These are phyloP conservation scores for Emydoidea blandingii DNA, from an alignment of 2,797 vertebrate species.

Conservation along the genomic window DNA sequence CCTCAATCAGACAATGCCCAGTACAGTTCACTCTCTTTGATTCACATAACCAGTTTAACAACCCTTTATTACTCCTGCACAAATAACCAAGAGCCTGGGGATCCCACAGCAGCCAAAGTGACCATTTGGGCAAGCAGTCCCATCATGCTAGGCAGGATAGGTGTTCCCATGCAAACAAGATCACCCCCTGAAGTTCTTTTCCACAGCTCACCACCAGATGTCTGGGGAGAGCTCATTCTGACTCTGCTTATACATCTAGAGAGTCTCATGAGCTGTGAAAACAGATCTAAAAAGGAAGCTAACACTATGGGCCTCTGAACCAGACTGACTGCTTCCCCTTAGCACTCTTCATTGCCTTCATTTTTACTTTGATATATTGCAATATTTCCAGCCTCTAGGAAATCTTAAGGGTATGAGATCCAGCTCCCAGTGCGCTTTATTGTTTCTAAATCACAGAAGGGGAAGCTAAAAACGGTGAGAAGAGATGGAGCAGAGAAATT, in stretches of 20 bases:
- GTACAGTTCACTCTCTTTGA: no score
- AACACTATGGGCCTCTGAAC: not conserved
- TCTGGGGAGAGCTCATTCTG: no score
- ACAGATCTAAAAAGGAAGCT: not conserved
- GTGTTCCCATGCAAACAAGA: no score
- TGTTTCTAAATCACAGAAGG: conserved; percentile 23
- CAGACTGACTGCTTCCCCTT: not conserved
- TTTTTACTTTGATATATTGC: fast-evolving
- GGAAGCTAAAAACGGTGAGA: not conserved
- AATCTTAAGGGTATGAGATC: not conserved
- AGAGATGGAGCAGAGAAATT: not conserved
- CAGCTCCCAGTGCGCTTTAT: not conserved
- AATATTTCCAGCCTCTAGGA: not conserved
- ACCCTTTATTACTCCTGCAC: no score
- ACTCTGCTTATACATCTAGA: not conserved
- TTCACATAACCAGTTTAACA: no score
- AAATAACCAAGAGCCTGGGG: no score
- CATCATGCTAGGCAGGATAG: no score
- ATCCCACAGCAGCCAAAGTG: no score
- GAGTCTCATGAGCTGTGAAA: not conserved
- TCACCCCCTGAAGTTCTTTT: no score
- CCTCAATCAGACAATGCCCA: no score
- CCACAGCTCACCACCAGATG: no score
- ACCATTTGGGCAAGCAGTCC: no score
- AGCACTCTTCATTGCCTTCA: not conserved